These are phyloP conservation scores for Zele albiditarsus DNA, from an alignment of 2,888 invertebrate genomes.

Conservation along the genomic window DNA sequence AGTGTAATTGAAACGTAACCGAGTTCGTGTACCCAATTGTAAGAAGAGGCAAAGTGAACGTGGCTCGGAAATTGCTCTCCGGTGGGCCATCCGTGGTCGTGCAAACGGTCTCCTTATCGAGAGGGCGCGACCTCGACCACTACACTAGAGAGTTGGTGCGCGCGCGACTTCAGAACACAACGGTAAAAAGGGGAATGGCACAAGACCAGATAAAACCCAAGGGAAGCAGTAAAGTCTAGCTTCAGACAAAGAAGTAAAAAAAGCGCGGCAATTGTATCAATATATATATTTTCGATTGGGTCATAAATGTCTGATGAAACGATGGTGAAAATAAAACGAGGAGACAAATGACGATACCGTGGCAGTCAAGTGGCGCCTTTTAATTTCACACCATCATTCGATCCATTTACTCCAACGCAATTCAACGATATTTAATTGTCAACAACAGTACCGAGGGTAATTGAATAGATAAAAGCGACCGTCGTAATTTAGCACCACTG, in stretches of 20 bases:
- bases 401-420: slow-evolving; percentile 42
- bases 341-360: background rate
- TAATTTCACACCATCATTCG: slow-evolving; percentile 11
- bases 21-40: slow-evolving; percentile 15
- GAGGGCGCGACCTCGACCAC: slow-evolving; percentile 9
- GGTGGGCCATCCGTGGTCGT: slow-evolving; percentile 18
- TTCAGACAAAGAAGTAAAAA: slow-evolving; percentile 13
- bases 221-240: background rate
- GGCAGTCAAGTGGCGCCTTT: slow-evolving; percentile 11
- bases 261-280: background rate
- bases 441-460: slow-evolving; percentile 50
- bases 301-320: slow-evolving; percentile 38
- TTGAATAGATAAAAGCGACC: slow-evolving; percentile 58
- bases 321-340: background rate
- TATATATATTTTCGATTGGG: slow-evolving; percentile 1
- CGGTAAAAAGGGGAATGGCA: background rate
- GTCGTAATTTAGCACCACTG: slow-evolving; percentile 46
- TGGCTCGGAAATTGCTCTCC: slow-evolving; percentile 15
- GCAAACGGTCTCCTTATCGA: slow-evolving; percentile 21
- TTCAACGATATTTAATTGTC: slow-evolving; percentile 58
- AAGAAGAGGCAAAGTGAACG: slow-evolving; percentile 11
- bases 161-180: background rate
- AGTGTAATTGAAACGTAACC: slow-evolving; percentile 22
- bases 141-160: background rate
- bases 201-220: background rate